These are phyloP conservation scores for Acleris laterana DNA, from an alignment of 2,888 invertebrate species.

Conservation along the genomic window DNA sequence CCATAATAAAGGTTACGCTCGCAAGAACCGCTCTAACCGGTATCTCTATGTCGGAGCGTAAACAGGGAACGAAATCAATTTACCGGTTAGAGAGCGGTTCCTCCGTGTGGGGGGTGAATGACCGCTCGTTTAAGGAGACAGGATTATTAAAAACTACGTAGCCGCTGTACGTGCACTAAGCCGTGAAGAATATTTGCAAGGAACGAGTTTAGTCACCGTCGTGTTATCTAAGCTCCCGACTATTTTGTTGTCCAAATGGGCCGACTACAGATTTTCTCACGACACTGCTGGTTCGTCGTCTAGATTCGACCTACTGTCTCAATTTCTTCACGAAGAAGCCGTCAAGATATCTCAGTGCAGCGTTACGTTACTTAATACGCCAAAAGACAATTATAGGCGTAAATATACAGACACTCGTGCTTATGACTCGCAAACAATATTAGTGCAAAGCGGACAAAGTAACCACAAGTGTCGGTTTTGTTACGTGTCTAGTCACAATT, in stretches of 20 bases:
- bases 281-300: background rate
- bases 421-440: background rate
- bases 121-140: no score
- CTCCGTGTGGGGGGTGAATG: no score
- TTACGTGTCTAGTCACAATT: background rate
- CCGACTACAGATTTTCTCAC: conserved; percentile 10
- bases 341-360: conserved; percentile 9
- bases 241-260: conserved; percentile 14
- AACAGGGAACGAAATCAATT: no score
- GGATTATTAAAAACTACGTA: background rate
- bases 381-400: background rate
- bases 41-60: no score
- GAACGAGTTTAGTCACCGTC: background rate
- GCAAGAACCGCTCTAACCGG: no score
- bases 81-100: no score
- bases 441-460: background rate
- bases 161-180: no score
- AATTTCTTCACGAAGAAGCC: conserved; percentile 13
- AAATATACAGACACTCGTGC: background rate
- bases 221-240: conserved; percentile 16
- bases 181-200: conserved; percentile 4
- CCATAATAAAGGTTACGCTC: no score
- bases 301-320: conserved; percentile 4
- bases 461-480: background rate
- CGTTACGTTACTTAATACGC: background rate